These are phyloP conservation scores for Anticlea derivata DNA, from an alignment of 2,888 invertebrate genomes.

Conservation along the genomic window DNA sequence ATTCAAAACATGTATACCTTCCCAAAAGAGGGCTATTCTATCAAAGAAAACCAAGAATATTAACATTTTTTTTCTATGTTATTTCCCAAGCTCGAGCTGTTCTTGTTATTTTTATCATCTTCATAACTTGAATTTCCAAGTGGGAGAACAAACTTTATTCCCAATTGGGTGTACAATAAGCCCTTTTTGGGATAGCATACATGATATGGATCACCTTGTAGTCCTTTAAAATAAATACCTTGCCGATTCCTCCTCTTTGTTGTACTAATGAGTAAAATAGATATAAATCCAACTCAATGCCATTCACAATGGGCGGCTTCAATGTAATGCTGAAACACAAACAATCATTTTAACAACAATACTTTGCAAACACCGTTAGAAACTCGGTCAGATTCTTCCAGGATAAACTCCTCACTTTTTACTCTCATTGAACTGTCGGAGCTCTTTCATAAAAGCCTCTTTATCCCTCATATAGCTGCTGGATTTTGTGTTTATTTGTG, in stretches of 20 bases:
- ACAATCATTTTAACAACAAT: not conserved
- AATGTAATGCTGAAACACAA: slow-evolving; percentile 85
- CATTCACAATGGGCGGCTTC: slow-evolving; percentile 90
- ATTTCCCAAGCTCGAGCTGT: no score
- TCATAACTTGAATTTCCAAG: no score
- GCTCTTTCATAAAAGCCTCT: slow-evolving; percentile 91
- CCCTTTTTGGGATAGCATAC: no score
- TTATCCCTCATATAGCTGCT: slow-evolving; percentile 90
- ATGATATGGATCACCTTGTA: not conserved
- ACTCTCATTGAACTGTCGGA: slow-evolving; percentile 95
- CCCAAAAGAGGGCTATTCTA: no score
- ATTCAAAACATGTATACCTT: no score
- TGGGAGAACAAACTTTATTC: no score
- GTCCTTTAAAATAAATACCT: slow-evolving; percentile 86
- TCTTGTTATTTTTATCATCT: no score
- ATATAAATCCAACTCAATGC: slow-evolving; percentile 95
- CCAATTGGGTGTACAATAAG: no score
- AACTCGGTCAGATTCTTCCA: not conserved
- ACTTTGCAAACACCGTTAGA: not conserved
- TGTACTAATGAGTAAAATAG: slow-evolving; percentile 96
- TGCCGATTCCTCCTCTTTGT: slow-evolving; percentile 96
- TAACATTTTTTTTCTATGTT: no score
- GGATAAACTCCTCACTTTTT: slow-evolving; percentile 89
- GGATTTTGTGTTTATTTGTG: slow-evolving; percentile 80
- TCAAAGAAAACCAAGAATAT: no score